Conservation (phyloP, 1,140 invertebrate genomes). For the Cryptotermes secundus region DNA sequence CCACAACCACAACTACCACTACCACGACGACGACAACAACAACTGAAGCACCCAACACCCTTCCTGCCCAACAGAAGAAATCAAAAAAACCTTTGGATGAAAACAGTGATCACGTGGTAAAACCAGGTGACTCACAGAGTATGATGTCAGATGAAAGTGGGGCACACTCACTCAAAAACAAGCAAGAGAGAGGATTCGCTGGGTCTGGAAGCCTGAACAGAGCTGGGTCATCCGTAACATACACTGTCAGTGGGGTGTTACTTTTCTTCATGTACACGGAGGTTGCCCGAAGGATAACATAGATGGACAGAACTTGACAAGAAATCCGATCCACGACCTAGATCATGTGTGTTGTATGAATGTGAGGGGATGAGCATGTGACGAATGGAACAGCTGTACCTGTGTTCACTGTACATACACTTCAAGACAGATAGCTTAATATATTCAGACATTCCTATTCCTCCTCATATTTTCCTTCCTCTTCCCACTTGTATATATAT, state of each 20-base stretch:
- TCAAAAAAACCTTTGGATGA: background rate
- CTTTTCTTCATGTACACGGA: background rate
- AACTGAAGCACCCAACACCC: background rate
- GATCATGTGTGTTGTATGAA: background rate
- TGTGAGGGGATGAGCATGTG: background rate
- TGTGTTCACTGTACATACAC: background rate
- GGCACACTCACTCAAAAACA: slow-evolving; percentile 27
- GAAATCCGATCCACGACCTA: background rate
- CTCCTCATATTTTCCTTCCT: background rate
- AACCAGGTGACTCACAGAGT: slow-evolving; percentile 13
- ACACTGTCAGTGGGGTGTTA: background rate
- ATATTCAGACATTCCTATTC: background rate
- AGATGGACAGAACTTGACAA: background rate
- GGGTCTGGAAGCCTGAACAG: background rate
- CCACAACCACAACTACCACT: slow-evolving; percentile 68
- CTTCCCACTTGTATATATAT: background rate
- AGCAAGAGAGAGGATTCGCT: background rate
- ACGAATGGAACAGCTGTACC: background rate
- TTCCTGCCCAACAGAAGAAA: background rate
- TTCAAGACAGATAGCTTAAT: background rate
- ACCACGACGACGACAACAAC: slow-evolving; percentile 53
- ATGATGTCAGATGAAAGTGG: slow-evolving; percentile 28
- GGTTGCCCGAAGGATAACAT: slow-evolving; percentile 21
- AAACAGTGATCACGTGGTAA: background rate
- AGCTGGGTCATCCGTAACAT: background rate